A percentile compares a stretch with the other conserved stretches of the same genome.
Conservation (phyloP, 2,797 vertebrate genomes). For the Arctocebus calabarensis region DNA sequence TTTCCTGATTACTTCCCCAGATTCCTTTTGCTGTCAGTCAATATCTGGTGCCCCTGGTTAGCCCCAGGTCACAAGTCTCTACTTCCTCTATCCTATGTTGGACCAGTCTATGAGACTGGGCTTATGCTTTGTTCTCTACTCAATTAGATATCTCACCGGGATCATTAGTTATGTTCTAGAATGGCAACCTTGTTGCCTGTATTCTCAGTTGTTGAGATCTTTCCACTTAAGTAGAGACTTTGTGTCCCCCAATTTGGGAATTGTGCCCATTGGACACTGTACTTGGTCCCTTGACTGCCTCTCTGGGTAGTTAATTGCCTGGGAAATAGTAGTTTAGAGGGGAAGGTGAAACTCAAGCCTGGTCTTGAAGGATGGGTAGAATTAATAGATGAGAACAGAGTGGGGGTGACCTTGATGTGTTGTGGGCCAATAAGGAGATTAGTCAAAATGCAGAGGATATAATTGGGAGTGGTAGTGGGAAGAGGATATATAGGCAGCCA, state of each 20-base stretch:
- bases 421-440: no score
- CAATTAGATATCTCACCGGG: not conserved
- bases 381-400: no score
- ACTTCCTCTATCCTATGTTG: not conserved
- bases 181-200: not conserved
- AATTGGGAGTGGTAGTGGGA: no score
- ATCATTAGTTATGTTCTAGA: not conserved
- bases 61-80: not conserved
- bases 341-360: no score
- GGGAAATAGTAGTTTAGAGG: no score
- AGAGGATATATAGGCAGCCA: no score
- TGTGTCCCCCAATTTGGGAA: not conserved
- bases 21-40: constrained; percentile 1
- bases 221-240: not conserved
- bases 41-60: not conserved
- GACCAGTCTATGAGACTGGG: not conserved
- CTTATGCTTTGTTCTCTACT: not conserved
- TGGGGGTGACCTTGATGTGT: no score
- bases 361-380: no score
- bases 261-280: not conserved
- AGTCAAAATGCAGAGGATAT: no score
- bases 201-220: not conserved
- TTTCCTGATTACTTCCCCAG: not conserved
- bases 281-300: not conserved
- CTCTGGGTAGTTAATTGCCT: no score